These are phyloP conservation scores for Spialia ferax DNA, from an alignment of 2,888 invertebrate species.

Conservation along the genomic window DNA sequence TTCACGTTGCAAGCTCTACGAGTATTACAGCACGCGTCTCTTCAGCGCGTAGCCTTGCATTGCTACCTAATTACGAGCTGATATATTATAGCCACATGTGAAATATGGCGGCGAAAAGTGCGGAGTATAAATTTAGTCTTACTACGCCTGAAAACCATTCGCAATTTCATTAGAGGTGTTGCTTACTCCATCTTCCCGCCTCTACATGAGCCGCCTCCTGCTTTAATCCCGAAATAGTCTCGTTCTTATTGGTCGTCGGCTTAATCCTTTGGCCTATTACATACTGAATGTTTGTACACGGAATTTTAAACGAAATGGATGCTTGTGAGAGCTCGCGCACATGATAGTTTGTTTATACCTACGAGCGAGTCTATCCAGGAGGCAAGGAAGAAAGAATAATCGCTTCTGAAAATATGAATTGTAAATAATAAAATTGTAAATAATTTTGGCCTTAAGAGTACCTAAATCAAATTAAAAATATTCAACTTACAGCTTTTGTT, in stretches of 20 bases:
- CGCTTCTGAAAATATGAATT: neutral
- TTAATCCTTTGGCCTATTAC: conserved; percentile 72
- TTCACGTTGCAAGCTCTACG: conserved; percentile 3
- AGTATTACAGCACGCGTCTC: neutral
- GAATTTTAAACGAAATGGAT: conserved; percentile 12
- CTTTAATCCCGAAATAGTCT: conserved; percentile 68
- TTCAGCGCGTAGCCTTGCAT: conserved; percentile 18
- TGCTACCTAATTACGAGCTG: conserved; percentile 21
- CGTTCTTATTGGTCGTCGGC: conserved; percentile 70
- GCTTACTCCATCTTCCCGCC: conserved; percentile 58
- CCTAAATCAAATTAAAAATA: too few species aligned
- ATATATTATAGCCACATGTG: conserved; percentile 24
- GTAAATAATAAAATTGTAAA: too few species aligned
- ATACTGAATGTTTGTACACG: conserved; percentile 48
- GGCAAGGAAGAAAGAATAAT: neutral
- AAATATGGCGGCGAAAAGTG: conserved; percentile 10
- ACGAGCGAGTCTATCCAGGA: neutral
- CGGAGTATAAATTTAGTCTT: conserved; percentile 38
- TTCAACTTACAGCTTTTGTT: too few species aligned
- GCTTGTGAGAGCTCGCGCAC: neutral
- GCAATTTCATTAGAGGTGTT: conserved; percentile 52
- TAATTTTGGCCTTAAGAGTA: neutral
- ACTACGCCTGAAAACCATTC: conserved; percentile 54
- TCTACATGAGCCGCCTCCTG: conserved; percentile 70
- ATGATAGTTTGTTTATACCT: neutral